Base-by-base conservation (phyloP, 2,888 invertebrate species). In the Octonoba sinensis region DNA sequence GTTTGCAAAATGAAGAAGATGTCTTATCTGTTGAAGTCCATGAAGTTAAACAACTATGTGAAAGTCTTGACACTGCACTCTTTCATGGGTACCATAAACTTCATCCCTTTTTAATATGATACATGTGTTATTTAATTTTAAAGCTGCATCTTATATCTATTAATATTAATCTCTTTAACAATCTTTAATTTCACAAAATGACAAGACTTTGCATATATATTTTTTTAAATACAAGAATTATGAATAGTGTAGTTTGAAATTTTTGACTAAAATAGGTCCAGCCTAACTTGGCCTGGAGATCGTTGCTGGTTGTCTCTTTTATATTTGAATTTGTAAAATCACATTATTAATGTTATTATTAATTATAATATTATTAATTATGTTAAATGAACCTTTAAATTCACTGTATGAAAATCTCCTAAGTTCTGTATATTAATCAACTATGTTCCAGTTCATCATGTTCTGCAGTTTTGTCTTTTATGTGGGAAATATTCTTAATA, bases 31-130 rank as follows among this genome's bases (percentile, higher is more conserved):
- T 51, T 47, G 62, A 77, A 36, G 27, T 65, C 16, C 69, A 71
- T 60, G 83, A 83, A 75, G 83, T 83, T 16, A 79, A 66, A 15
- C 72, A 75, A 20, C 24, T 83, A 51, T 83, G 83, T 83, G 83
- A 83, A 66, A 83, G 79, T 62, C 59, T 83, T 49, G 79, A 79
- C 62, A 83, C 71, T 71, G 67, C 76, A 44, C 70, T 83, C 60
- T 79, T 79, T 22, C 83, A 83, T 75, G 83, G 83, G 83, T 83
- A 62, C 56, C 47, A 24, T 22, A 8, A 47, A 27, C 11, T 16
- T 20, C 24, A 59, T n/a, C n/a, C n/a, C 15, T 12, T 59, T 18
- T 59, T 18, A 1, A 59, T 3, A 15, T 51, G 16, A 3, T 51
- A 54, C 18, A 11, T 54, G 15, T 18, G 18, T 54, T 54, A 6